A percentile compares a stretch with the other conserved stretches of the same genome.
Evolutionary conservation across 2,113 vertebrate species (phyloP).

Genomic region (Poecile atricapillus): DNA sequence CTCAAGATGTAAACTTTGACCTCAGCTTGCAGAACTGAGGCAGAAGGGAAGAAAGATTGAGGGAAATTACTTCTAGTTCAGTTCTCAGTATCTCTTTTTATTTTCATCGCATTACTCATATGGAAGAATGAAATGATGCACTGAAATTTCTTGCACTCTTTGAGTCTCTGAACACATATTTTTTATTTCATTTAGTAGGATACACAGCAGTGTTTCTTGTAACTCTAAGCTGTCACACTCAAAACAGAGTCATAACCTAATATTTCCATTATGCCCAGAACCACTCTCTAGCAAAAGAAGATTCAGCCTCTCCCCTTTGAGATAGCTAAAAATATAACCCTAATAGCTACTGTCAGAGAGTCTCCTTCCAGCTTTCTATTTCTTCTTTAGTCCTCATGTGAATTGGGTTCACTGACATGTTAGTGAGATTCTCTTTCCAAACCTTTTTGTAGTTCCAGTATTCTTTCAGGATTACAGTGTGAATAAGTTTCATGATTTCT

Average conservation of each 20-base stretch:
- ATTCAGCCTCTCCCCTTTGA: not conserved
- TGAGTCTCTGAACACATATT: not conserved
- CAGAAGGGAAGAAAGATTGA: not conserved
- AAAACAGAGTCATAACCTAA: not conserved
- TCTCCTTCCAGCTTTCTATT: not conserved
- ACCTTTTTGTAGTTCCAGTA: not conserved
- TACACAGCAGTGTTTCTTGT: not conserved
- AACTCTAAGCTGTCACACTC: slow-evolving; percentile 3
- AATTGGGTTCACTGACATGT: not conserved
- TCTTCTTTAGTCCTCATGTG: not conserved
- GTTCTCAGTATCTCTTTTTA: not conserved
- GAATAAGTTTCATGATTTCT: not conserved
- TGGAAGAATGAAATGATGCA: not conserved
- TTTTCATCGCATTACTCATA: slow-evolving; percentile 13
- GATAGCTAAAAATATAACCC: not conserved
- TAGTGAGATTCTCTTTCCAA: not conserved
- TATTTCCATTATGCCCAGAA: slow-evolving; percentile 20
- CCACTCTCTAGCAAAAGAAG: not conserved
- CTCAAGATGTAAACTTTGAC: not conserved
- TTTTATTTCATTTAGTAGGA: slow-evolving; percentile 18
- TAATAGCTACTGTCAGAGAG: not conserved
- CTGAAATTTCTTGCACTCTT: not conserved
- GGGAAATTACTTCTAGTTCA: not conserved
- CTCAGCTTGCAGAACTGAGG: not conserved
- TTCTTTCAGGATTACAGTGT: not conserved